phyloP scores from a whole-genome alignment of 2,113 vertebrate species.

The Semicossyphus pulcher region DNA sequence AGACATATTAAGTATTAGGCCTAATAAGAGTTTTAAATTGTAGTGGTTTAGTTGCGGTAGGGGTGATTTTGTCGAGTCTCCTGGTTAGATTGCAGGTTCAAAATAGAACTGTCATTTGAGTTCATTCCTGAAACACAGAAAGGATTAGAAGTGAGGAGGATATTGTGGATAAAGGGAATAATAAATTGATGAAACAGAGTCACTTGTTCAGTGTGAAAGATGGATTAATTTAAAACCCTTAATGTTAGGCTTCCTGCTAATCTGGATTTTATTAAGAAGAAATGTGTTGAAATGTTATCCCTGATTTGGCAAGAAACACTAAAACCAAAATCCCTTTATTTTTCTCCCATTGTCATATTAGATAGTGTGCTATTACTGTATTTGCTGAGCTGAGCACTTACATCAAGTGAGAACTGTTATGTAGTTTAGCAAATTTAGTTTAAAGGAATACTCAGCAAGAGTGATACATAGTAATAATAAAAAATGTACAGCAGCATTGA shows the following conservation, averaged over 20 bases:
- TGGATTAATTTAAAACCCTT: not conserved
- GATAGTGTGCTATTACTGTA: no score
- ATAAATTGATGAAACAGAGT: not conserved
- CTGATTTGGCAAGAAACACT: no score
- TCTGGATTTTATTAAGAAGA: not conserved
- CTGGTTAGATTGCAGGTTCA: conserved; percentile 41
- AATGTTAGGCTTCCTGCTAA: not conserved
- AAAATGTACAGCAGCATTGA: no score
- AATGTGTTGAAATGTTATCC: not conserved
- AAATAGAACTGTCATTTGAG: conserved; percentile 21
- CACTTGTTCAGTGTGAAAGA: not conserved
- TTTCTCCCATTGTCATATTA: no score
- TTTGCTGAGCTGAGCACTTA: no score
- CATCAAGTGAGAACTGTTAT: no score
- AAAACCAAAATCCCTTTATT: no score
- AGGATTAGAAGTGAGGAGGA: conserved; percentile 10
- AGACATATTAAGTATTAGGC: conserved; percentile 55
- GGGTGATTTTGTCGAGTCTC: conserved; percentile 20
- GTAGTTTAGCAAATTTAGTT: no score
- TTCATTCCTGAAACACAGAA: conserved; percentile 3
- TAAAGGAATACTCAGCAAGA: no score
- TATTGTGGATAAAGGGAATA: not conserved
- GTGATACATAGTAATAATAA: no score
- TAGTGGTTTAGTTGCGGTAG: conserved; percentile 15
- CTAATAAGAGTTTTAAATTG: conserved; percentile 56